Conservation (phyloP, 2,797 vertebrate species). For the Pseudocheirus occidentalis region DNA sequence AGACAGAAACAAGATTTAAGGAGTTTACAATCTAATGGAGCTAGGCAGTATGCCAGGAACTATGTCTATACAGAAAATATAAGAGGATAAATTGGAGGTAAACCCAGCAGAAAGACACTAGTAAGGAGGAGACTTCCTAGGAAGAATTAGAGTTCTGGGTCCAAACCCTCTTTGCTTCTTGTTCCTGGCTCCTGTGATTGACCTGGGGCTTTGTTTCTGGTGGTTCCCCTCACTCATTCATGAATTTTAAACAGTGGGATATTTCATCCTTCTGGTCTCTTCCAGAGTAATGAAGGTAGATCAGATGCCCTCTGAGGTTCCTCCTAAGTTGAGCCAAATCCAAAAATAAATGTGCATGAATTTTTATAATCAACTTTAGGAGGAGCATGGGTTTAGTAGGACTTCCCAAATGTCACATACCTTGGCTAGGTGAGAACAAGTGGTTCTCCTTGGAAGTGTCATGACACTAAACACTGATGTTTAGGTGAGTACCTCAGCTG, state of each 20-base stretch:
- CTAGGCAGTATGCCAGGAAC: not conserved
- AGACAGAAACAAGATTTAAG: not conserved
- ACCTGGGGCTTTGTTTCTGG: not conserved
- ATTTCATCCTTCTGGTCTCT: not conserved
- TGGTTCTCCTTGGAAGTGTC: not conserved
- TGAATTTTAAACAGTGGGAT: not conserved
- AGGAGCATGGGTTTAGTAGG: not conserved
- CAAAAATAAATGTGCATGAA: not conserved
- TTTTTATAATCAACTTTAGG: not conserved
- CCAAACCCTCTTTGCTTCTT: not conserved
- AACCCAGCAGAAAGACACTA: not conserved
- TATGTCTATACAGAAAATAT: not conserved
- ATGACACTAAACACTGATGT: not conserved
- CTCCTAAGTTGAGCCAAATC: not conserved
- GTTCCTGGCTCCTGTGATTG: not conserved
- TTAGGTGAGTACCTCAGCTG: not conserved
- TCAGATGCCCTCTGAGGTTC: not conserved
- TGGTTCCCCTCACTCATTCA: not conserved
- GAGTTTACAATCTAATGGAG: not conserved
- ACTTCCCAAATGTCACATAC: not conserved
- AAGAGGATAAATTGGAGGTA: not conserved
- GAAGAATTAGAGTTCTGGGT: not conserved
- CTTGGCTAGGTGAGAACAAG: not conserved
- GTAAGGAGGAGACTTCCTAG: not conserved
- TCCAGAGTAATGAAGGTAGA: not conserved